Base-by-base conservation (phyloP, 2,888 invertebrate genomes). In the Eucera pruinosa region DNA sequence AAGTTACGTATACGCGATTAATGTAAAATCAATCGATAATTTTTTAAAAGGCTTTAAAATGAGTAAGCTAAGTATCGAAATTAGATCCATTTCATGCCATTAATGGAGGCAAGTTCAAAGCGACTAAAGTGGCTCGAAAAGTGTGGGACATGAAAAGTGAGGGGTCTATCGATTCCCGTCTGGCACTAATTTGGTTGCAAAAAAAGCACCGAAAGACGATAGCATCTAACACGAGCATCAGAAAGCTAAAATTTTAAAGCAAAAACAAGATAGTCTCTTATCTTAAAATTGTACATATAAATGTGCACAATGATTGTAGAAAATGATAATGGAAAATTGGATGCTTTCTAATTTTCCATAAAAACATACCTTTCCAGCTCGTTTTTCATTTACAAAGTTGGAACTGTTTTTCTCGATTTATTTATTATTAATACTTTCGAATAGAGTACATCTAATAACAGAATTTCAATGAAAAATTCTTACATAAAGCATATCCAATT, bases 71-170 rank as follows among this genome's bases (percentile, higher is more conserved):
- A 72, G 75, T 55, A 60, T 65, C 54, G 41, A 72, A 75, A 75
- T 72, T 72, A 72, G 60, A 60, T 75, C 58, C 50, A 64, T 50
- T 50, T 52, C 23, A 27, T n/a, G 57, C 39, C 47, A 48, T 72
- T 47, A 60, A 75, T 47, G 41, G 64, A 58, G 39, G 60, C 65
- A 65, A 72, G 73, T 65, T 72, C 73, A 75, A 75, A 75, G 73
- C 39, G 74, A 58, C 23, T 15, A 65, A 64, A 65, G 45, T 72
- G 75, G 47, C 45, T 54, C 64, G 45, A 62, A 69, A 73, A 62
- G 62, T 69, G 43, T 20, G 50, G 33, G 15, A 7, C 20, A 13
- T 45, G 39, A 72, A 75, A 72, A 72, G 61, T 70, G 71, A 57
- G 36, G 52, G 55, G n/a, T 36, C 20, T 43, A 57, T 62, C 43